These are phyloP conservation scores for Pogonomyrmex californicus DNA, from an alignment of 1,140 invertebrate genomes.

Conservation along the genomic window DNA sequence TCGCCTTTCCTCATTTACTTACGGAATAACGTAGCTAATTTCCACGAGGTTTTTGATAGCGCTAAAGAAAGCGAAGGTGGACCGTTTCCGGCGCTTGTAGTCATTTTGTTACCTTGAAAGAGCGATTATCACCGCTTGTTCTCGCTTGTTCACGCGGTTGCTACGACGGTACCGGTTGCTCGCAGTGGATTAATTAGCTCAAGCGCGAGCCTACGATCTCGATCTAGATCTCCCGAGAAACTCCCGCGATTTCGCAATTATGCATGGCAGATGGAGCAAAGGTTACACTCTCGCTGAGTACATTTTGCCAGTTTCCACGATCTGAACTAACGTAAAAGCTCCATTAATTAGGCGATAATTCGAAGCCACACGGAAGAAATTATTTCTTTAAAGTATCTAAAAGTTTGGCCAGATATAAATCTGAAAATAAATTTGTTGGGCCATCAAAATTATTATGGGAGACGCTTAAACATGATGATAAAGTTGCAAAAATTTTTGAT, in stretches of 20 bases:
- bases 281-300: slow-evolving; percentile 10
- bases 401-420: too few relatives aligned
- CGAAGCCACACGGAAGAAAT: not conserved
- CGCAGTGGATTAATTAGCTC: slow-evolving; percentile 63
- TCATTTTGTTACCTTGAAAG: slow-evolving; percentile 20
- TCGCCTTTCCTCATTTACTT: not conserved
- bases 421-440: too few relatives aligned
- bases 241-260: slow-evolving; percentile 55
- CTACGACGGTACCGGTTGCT: slow-evolving; percentile 39
- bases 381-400: too few relatives aligned
- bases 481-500: too few relatives aligned
- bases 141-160: slow-evolving; percentile 16
- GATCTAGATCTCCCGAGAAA: slow-evolving; percentile 44
- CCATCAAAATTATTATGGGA: too few relatives aligned
- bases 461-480: too few relatives aligned
- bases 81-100: not conserved
- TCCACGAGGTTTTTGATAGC: slow-evolving; percentile 1
- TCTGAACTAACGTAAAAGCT: slow-evolving; percentile 6
- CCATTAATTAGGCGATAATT: slow-evolving; percentile 53
- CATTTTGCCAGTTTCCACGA: slow-evolving; percentile 48
- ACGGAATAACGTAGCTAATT: slow-evolving; percentile 1
- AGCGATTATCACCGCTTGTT: slow-evolving; percentile 50
- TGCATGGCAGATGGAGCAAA: slow-evolving; percentile 49
- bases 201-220: slow-evolving; percentile 38
- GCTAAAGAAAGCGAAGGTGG: slow-evolving; percentile 22